Evolutionary conservation across 2,888 invertebrate species (phyloP), one percentile per base, ranked within the genome.

Genomic region (Conomelus anceps): DNA sequence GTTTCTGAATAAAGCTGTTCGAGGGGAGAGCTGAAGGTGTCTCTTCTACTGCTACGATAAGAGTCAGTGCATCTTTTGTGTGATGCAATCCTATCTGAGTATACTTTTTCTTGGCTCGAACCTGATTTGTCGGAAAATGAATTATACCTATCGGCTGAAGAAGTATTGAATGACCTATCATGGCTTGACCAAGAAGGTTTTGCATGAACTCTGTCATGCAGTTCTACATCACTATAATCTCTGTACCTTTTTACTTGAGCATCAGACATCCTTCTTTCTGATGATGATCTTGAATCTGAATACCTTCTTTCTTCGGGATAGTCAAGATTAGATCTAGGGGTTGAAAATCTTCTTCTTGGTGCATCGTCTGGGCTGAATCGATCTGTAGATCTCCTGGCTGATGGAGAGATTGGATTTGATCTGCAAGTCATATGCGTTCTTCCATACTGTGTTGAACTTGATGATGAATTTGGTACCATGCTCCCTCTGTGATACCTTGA

Each of bases 11-110:
- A 89, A 1, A 89, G 22, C 22, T 85, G 20, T 20, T 89, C 88
- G 0, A 89, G 23, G 17, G 89, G 89, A 85, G 89, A 89, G 20
- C 0, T n/a, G 63, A n/a, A 89, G 6, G 87, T 84, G n/a, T 89
- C 89, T 34, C 88, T 84, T 23, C 23, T 89, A 20, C 84, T 87
- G 63, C n/a, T n/a, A 3, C 63, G 1, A 41, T 41, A 17, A 41
- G 6, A 26, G 26, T 4, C 11, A 34, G 4, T 1, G 34, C 17
- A 11, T 34, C 34, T 34, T 9, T n/a, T 20, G 11, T n/a, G 20
- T 63, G 63, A 63, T 63, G 1, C 11, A 1, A 1, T n/a, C 7
- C 63, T 63, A n/a, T 63, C 63, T n/a, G 63, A n/a, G 13, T 20
- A n/a, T 4, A 1, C n/a, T 63, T n/a, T 63, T 63, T 63, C 63